These are phyloP conservation scores for Sinonovacula constricta DNA, from an alignment of 1,140 invertebrate genomes.

Conservation along the genomic window DNA sequence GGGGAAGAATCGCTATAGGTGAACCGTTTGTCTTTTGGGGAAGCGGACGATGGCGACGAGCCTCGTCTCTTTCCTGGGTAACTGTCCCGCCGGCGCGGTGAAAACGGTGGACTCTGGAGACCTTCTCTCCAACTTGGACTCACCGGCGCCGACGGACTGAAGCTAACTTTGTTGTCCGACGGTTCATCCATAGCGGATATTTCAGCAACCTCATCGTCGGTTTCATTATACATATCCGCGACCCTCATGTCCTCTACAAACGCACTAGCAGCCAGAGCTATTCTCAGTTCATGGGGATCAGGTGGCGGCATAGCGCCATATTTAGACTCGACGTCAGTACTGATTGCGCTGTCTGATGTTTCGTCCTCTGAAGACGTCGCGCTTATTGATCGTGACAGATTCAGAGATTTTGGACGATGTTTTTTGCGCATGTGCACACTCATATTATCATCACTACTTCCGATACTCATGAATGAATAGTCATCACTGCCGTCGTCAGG, in stretches of 20 bases:
- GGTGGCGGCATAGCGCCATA: slow-evolving; percentile 48
- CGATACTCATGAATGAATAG: slow-evolving; percentile 65
- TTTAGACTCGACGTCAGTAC: slow-evolving; percentile 60
- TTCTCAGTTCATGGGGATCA: slow-evolving; percentile 53
- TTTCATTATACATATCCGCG: slow-evolving; percentile 45
- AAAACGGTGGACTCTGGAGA: slow-evolving; percentile 74
- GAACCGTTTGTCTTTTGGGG: slow-evolving; percentile 70
- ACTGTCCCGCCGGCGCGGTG: slow-evolving; percentile 68
- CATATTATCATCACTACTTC: slow-evolving; percentile 61
- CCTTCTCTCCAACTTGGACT: slow-evolving; percentile 75
- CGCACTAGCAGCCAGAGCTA: slow-evolving; percentile 60
- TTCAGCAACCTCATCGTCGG: slow-evolving; percentile 51
- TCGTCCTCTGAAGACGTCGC: slow-evolving; percentile 74
- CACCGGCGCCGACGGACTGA: slow-evolving; percentile 69
- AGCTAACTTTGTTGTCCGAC: slow-evolving; percentile 54
- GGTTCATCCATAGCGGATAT: slow-evolving; percentile 48
- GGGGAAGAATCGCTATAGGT: slow-evolving; percentile 71
- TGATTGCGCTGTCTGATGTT: slow-evolving; percentile 60
- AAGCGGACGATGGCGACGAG: slow-evolving; percentile 67
- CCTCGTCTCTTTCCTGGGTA: slow-evolving; percentile 71
- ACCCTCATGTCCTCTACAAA: slow-evolving; percentile 64
- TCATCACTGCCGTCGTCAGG: slow-evolving; percentile 65
- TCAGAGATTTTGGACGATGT: slow-evolving; percentile 70
- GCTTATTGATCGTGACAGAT: slow-evolving; percentile 70
- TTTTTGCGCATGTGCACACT: slow-evolving; percentile 60